Base-by-base conservation (phyloP, 1,140 invertebrate species). In the Zaprionus ornatus region DNA sequence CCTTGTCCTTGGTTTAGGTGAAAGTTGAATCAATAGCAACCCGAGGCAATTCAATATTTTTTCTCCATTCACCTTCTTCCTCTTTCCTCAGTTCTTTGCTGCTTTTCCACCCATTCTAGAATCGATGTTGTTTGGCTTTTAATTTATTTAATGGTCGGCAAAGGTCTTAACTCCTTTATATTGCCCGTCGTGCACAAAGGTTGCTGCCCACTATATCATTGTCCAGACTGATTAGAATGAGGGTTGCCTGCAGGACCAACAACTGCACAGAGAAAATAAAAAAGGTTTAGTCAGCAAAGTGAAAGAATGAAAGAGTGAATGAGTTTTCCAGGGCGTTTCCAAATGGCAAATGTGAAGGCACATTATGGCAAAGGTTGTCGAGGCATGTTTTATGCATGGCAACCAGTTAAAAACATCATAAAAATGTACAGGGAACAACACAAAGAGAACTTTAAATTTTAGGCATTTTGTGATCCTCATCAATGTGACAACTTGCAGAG, bases 1-100 rank as follows among this genome's bases (percentile, higher is more conserved):
- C 25, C 19, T 45, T 82, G 74, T 67, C 70, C 71, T 75, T 68
- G 66, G 59, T 35, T 82, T 82, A 68, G 80, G 64, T 79, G 71
- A 87, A 87, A 82, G 77, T 83, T 71, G 60, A 75, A 55, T 74
- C 72, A 69, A 74, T 74, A 32, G 56, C 57, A 74, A 10, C 65
- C n/a, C 45, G 9, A 1, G 54, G 54, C 54, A 42, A 45, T 66
- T 64, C 65, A 35, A 62, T 64, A 67, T 67, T 68, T 35, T 56
- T 19, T 54, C 61, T 48, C 32, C 35, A 19, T 48, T 45, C 17
- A 9, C n/a, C 19, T 48, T 29, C 23, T 12, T 4, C 17, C 42
- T 19, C 15, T n/a, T 15, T 35, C n/a, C 15, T 48, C 29, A 23
- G 19, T 56, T 64, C 29, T 17, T 48, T 48, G 10, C 6, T 13